phyloP scores from a whole-genome alignment of 2,113 vertebrate species.

The Sinocyclocheilus anshuiensis region DNA sequence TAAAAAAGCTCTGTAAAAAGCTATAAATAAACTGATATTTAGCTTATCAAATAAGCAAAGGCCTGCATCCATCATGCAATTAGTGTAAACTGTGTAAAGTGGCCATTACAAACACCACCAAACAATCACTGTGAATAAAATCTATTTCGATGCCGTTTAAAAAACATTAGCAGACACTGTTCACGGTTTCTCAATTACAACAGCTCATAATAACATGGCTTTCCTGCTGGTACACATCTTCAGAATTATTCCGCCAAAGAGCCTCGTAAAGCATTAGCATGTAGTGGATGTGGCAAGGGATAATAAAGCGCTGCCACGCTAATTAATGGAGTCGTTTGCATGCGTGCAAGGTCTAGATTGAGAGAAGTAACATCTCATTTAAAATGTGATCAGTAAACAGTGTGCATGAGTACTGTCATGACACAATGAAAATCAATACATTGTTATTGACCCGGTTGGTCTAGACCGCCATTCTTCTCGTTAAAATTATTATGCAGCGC shows the following conservation, averaged over 20 bases:
- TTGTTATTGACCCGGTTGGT: constrained; percentile 27
- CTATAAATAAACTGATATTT: not conserved
- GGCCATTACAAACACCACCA: not conserved
- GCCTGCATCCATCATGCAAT: constrained; percentile 12
- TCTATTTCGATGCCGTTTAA: constrained; percentile 5
- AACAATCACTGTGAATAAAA: constrained; percentile 1
- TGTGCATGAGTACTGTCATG: constrained; percentile 56
- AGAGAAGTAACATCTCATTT: constrained; percentile 62
- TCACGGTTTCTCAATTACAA: not conserved
- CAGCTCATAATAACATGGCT: constrained; percentile 10
- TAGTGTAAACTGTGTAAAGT: constrained; percentile 1
- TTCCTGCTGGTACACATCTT: constrained; percentile 27
- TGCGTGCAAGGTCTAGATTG: constrained; percentile 42
- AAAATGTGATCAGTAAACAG: constrained; percentile 30
- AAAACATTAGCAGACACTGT: constrained; percentile 19
- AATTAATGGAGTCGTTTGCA: constrained; percentile 62
- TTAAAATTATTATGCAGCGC: not conserved
- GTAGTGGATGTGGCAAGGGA: constrained; percentile 50
- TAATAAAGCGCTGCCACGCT: constrained; percentile 57
- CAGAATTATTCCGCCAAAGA: constrained; percentile 48
- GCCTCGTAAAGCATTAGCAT: constrained; percentile 59
- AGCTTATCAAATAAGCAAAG: not conserved
- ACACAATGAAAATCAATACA: constrained; percentile 60
- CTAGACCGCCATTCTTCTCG: not conserved
- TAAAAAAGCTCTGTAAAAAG: not conserved